A percentile compares a stretch with the other conserved stretches of the same genome.
Evolutionary conservation across 2,113 vertebrate species (phyloP).

Genomic region (Dromas ardeola): DNA sequence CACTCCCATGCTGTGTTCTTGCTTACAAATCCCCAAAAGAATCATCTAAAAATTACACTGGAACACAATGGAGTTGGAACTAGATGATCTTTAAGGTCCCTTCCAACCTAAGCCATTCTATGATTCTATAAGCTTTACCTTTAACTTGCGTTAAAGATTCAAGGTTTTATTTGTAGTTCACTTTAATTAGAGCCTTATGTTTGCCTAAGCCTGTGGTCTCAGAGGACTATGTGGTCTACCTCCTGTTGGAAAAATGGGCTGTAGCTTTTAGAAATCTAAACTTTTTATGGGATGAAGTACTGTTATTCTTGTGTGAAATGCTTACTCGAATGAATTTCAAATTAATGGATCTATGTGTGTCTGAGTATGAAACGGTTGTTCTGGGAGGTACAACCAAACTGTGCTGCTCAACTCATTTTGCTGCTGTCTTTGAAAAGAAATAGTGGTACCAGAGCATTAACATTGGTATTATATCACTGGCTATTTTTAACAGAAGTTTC

Average conservation of each 20-base stretch:
- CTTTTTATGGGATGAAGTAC: background rate
- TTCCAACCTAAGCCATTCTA: background rate
- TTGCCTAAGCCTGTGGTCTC: background rate
- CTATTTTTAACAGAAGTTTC: background rate
- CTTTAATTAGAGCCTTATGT: background rate
- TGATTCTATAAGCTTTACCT: background rate
- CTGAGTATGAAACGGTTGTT: background rate
- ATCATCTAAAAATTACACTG: background rate
- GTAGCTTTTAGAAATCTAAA: background rate
- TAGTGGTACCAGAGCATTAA: background rate
- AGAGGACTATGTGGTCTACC: background rate
- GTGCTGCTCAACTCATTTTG: background rate
- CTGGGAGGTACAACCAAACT: background rate
- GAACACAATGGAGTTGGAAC: background rate
- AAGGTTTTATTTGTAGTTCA: background rate
- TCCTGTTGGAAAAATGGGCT: background rate
- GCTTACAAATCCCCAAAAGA: background rate
- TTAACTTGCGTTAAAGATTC: background rate
- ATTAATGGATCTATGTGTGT: background rate
- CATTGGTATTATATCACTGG: rapidly evolving
- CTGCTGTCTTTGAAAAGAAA: background rate
- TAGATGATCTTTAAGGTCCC: background rate
- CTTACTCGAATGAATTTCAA: background rate
- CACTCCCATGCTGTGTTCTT: background rate
- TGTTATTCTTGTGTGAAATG: background rate